phyloP scores from a whole-genome alignment of 2,797 vertebrate species.

The Cryptoprocta ferox region DNA sequence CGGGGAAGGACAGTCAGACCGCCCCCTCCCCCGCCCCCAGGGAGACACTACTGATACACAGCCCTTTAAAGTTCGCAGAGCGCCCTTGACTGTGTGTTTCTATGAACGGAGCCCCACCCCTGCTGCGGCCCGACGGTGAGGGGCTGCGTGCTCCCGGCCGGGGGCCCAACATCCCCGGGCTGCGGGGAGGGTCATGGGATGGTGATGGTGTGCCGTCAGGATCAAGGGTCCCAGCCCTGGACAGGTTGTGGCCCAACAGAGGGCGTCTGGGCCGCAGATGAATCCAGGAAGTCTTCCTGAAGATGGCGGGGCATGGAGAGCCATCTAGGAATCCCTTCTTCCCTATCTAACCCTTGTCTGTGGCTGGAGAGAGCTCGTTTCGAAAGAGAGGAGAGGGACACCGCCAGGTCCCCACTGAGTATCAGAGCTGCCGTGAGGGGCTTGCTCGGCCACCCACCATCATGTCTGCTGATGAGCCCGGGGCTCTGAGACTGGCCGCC shows the following conservation, averaged over 20 bases:
- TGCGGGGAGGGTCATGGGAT: background rate
- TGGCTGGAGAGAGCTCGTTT: background rate
- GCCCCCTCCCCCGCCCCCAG: background rate
- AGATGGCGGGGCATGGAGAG: background rate
- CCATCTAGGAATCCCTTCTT: background rate
- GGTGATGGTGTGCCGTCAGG: background rate
- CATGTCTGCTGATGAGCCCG: background rate
- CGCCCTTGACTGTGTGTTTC: background rate
- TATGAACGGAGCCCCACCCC: background rate
- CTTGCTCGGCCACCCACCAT: background rate
- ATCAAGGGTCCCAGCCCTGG: background rate
- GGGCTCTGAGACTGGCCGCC: background rate
- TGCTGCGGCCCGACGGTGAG: rapidly evolving
- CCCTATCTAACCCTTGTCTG: background rate
- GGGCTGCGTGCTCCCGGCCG: background rate
- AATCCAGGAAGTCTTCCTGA: background rate
- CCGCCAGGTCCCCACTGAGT: background rate
- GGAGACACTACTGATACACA: background rate
- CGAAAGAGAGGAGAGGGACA: background rate
- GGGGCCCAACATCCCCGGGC: background rate
- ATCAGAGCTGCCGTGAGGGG: background rate
- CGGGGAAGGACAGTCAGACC: conserved; percentile 30
- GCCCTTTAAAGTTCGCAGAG: background rate
- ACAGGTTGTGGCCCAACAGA: background rate
- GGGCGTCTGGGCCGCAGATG: background rate